Percentiles rank a stretch among this genome's conserved stretches.
These are phyloP conservation scores for Amyelois transitella DNA, from an alignment of 1,140 invertebrate genomes.

Conservation along the genomic window DNA sequence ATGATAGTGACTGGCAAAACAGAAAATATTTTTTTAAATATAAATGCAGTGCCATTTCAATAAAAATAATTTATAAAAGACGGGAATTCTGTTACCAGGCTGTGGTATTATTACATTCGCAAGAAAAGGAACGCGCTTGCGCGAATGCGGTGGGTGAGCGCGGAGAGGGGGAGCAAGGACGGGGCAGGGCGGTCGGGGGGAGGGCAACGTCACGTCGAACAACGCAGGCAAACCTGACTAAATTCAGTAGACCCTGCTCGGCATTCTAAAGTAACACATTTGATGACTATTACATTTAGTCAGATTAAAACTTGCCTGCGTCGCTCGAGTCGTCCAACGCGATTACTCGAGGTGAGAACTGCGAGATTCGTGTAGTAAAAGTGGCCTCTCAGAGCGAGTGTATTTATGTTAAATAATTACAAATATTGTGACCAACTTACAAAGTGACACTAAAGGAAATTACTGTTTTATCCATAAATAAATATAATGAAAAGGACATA, in stretches of 20 bases:
- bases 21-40: too few species aligned
- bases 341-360: slow-evolving; percentile 64
- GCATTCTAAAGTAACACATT: slow-evolving; percentile 2
- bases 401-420: slow-evolving; percentile 32
- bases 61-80: not conserved
- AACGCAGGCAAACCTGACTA: slow-evolving; percentile 53
- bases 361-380: slow-evolving; percentile 52
- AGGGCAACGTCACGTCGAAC: slow-evolving; percentile 67
- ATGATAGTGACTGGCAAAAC: too few species aligned
- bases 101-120: slow-evolving; percentile 48
- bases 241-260: slow-evolving; percentile 34
- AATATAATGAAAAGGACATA: slow-evolving; percentile 8
- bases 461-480: not conserved
- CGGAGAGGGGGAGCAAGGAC: slow-evolving; percentile 61
- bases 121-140: slow-evolving; percentile 64
- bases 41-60: too few species aligned
- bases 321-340: slow-evolving; percentile 62
- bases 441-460: slow-evolving; percentile 4
- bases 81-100: slow-evolving; percentile 27
- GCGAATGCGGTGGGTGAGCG: slow-evolving; percentile 44
- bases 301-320: slow-evolving; percentile 58
- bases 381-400: slow-evolving; percentile 41
- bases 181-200: slow-evolving; percentile 45
- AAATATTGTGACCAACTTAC: slow-evolving; percentile 5
- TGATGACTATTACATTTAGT: slow-evolving; percentile 16